A percentile compares a stretch with the other conserved stretches of the same genome.
Evolutionary conservation across 2,113 vertebrate genomes (phyloP).

Genomic region (Tragelaphus scriptus): DNA sequence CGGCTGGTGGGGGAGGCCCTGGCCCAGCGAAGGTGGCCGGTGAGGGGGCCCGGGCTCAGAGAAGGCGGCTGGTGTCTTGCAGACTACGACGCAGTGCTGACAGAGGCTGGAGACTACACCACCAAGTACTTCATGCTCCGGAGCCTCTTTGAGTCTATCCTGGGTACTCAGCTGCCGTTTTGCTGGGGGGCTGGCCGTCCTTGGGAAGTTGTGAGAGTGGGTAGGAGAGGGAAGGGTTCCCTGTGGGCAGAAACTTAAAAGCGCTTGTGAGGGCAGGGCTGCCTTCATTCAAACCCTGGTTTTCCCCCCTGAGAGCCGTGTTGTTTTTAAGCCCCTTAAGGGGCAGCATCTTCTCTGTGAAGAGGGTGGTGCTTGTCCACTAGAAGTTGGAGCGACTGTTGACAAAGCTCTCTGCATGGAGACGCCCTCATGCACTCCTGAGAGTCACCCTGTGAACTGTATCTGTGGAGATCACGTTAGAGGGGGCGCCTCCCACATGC

Average conservation of each 20-base stretch:
- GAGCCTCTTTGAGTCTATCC: constrained; percentile 82
- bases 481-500: background rate
- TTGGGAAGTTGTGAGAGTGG: background rate
- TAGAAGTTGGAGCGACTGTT: background rate
- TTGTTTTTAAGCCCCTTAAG: background rate
- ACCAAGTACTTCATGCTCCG: constrained; percentile 89
- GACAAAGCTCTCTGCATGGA: background rate
- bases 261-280: background rate
- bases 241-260: background rate
- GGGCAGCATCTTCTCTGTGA: background rate
- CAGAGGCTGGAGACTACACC: constrained; percentile 93
- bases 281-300: background rate
- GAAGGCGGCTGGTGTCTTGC: constrained; percentile 59
- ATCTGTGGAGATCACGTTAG: no score
- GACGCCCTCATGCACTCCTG: background rate
- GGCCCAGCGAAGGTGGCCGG: background rate
- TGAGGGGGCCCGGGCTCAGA: accelerated
- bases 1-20: background rate
- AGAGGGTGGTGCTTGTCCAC: background rate
- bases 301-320: background rate
- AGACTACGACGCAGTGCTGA: constrained; percentile 93
- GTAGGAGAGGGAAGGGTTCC: background rate
- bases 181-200: background rate
- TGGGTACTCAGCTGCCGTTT: constrained; percentile 75
- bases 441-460: background rate